Base-by-base conservation (phyloP, 2,888 invertebrate genomes). In the Agonopterix heracliana region DNA sequence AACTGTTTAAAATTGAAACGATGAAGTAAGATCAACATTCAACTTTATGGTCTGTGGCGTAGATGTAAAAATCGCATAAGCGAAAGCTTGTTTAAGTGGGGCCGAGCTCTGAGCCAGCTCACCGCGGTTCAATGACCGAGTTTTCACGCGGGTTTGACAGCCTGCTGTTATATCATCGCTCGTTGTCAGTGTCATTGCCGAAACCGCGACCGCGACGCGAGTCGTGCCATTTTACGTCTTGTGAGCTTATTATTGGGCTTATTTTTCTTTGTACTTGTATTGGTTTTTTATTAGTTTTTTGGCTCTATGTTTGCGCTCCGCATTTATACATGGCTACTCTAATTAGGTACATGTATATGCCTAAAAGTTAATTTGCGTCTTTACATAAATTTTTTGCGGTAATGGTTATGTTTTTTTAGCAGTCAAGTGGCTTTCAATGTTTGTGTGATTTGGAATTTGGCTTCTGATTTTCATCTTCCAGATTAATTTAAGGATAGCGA, bases 101-200 rank as follows among this genome's bases (percentile, higher is more conserved):
- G 67, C 72, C 67, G 70, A 64, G 69, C 61, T 69, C 66, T 62
- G 46, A 26, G 26, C 26, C 42, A 66, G 76, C 80, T 74, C 68
- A 56, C 60, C 66, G 68, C 78, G 76, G 89, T 81, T 89, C 88
- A 88, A 88, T 82, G 89, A 85, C 89, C 89, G 88, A 87, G 76
- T 89, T 89, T 89, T 88, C 87, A 86, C 83, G 83, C 66, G 52
- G 68, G 87, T 87, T 87, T 88, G 89, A 87, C 87, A 86, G 87
- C 84, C 81, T 81, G 81, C 76, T 81, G 85, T 88, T 89, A 89
- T 88, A 87, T 88, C 88, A 88, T 79, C 86, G 83, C 75, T 74
- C 78, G 81, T 76, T 81, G 86, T 87, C 88, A 87, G 85, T 89
- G 89, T 88, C 89, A 89, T 85, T 89, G 89, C 88, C 89, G 84